A percentile compares a stretch with the other conserved stretches of the same genome.
Evolutionary conservation across 2,888 invertebrate genomes (phyloP).

Genomic region (Drosophila helvetica): DNA sequence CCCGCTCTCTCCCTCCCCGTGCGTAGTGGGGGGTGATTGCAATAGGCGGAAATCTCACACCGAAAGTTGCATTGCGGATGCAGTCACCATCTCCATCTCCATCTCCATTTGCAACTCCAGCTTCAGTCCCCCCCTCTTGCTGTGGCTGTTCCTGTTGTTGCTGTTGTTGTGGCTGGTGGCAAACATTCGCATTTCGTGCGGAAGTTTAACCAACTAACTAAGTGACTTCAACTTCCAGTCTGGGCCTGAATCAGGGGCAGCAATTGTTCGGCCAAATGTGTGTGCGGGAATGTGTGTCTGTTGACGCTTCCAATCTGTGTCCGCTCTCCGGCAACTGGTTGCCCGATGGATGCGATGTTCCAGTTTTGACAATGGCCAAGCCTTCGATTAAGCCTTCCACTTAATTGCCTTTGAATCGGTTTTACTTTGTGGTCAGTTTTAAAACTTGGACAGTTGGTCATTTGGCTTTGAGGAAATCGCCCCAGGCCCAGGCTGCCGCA

Average conservation of each 20-base stretch:
- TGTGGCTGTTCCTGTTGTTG: slow-evolving; percentile 25
- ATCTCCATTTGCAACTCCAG: slow-evolving; percentile 2
- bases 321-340: slow-evolving; percentile 45
- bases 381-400: slow-evolving; percentile 4
- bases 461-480: slow-evolving; percentile 68
- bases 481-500: slow-evolving; percentile 32
- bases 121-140: slow-evolving; percentile 4
- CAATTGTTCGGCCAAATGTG: slow-evolving; percentile 59
- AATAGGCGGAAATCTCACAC: slow-evolving; percentile 73
- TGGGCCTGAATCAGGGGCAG: slow-evolving; percentile 46
- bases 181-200: slow-evolving; percentile 47
- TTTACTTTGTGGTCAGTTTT: slow-evolving; percentile 20
- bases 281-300: slow-evolving; percentile 41
- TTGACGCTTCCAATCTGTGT: too few species aligned
- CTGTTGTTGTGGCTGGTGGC: slow-evolving; percentile 29
- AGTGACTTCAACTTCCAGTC: slow-evolving; percentile 53
- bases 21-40: slow-evolving; percentile 40
- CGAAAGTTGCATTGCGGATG: slow-evolving; percentile 74
- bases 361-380: slow-evolving; percentile 62
- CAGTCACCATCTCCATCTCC: slow-evolving; percentile 48
- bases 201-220: slow-evolving; percentile 74
- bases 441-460: slow-evolving; percentile 75
- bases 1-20: not conserved
- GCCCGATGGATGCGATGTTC: slow-evolving; percentile 43
- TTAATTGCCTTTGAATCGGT: slow-evolving; percentile 55